phyloP scores from a whole-genome alignment of 2,797 vertebrate genomes.

The Nannoperca obscura region DNA sequence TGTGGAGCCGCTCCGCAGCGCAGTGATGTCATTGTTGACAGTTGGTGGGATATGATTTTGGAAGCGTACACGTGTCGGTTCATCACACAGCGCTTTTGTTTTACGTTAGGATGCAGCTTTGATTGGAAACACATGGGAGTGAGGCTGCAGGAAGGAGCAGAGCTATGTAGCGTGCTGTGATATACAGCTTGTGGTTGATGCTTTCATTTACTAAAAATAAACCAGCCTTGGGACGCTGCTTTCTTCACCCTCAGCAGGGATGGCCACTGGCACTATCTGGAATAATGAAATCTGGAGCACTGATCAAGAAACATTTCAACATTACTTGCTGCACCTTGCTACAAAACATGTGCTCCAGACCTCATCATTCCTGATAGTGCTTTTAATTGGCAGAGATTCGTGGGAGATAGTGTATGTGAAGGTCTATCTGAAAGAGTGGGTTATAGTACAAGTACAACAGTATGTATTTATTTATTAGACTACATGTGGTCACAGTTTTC shows the following conservation, averaged over 20 bases:
- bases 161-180: conserved; percentile 7
- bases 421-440: background rate
- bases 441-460: background rate
- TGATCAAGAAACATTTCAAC: background rate
- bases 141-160: conserved; percentile 2
- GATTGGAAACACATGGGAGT: conserved; percentile 43
- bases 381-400: background rate
- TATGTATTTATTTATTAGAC: background rate
- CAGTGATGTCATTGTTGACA: conserved; percentile 62
- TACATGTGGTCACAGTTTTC: background rate
- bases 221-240: background rate
- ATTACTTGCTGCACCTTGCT: too few species aligned
- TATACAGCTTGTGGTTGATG: background rate
- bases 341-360: background rate
- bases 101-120: conserved; percentile 1
- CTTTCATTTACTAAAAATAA: conserved; percentile 15
- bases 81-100: conserved; percentile 28
- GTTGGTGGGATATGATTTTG: conserved; percentile 39
- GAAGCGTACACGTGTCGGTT: conserved; percentile 15
- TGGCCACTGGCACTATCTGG: background rate
- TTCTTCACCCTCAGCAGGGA: conserved; percentile 16
- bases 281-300: background rate
- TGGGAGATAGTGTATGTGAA: background rate
- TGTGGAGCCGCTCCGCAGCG: conserved; percentile 41
- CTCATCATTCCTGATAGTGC: background rate